Base-by-base conservation (phyloP, 2,113 vertebrate genomes). In the Pica pica region DNA sequence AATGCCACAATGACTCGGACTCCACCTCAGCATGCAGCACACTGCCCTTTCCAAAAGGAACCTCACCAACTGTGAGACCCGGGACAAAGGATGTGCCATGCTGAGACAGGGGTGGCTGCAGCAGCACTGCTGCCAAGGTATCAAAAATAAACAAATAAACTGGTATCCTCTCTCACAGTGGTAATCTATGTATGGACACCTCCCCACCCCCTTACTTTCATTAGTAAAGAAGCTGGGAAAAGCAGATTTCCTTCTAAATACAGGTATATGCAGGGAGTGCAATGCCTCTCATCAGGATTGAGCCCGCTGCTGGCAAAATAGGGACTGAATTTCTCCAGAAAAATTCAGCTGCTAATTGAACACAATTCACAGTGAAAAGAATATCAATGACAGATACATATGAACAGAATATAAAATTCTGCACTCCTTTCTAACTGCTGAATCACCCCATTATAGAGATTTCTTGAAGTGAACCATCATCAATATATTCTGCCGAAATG, bases 1-100 rank as follows among this genome's bases (percentile, higher is more conserved):
- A 97, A 95, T 41, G 50, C 60, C 92, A 91, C 59, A 96, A 81
- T 97, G 97, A 98, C 27, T 93, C 74, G 30, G 90, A 83, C 91
- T 87, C 86, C 89, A 96, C n/a, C 73, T 59, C 41, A 18, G 74
- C 89, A 94, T 68, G 64, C 44, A 83, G 71, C 93, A 94, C 87
- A 28, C 27, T 28, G 49, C 46, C 81, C 44, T 35, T 76, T 65
- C 15, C 9, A 44, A 60, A 92, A 70, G 47, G 57, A 92, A 71
- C 16, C 13, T 73, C 74, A 67, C 46, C 55, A 52, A 9, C 35
- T 6, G 3, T 18, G 77, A 92, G 46, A 83, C 12, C 21, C 0
- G 0, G 52, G 64, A 57, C 49, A 61, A n/a, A 56, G 35, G 9
- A 61, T 4, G 22, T 13, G 94, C 53, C n/a, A 19, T n/a, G 7